phyloP scores from a whole-genome alignment of 2,113 vertebrate species.

The Ophthalmotilapia sp. region DNA sequence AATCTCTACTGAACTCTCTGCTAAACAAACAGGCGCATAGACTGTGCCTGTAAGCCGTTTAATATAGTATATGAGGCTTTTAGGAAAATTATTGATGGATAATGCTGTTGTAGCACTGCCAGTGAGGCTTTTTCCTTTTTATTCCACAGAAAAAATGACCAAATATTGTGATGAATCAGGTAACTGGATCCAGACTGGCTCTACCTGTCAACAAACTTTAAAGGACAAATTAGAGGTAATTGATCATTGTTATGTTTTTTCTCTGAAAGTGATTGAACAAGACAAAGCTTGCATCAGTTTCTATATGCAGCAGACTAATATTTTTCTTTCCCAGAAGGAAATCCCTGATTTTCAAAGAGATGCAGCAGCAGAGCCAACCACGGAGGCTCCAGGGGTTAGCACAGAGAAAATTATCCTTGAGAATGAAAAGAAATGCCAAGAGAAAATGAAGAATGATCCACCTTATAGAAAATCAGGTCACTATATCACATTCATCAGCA shows the following conservation, averaged over 20 bases:
- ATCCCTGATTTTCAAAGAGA: not conserved
- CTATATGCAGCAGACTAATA: not conserved
- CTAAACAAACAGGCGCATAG: not conserved
- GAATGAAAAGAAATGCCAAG: constrained; percentile 31
- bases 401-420: not conserved
- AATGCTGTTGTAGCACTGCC: not conserved
- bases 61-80: not conserved
- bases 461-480: constrained; percentile 32
- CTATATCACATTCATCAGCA: not conserved
- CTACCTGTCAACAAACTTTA: constrained; percentile 80
- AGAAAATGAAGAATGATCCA: constrained; percentile 38
- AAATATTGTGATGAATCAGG: constrained; percentile 88
- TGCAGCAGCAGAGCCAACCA: not conserved
- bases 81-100: not conserved
- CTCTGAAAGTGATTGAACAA: not conserved
- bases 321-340: not conserved
- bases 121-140: not conserved
- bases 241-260: not conserved
- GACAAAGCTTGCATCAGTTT: not conserved
- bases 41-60: not conserved
- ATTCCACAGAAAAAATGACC: constrained; percentile 77
- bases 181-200: constrained; percentile 82
- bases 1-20: not conserved
- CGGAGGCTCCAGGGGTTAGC: not conserved
- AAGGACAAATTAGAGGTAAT: constrained; percentile 80